Base-by-base conservation (phyloP, 2,888 invertebrate genomes). In the Chalcosyrphus nemorum region DNA sequence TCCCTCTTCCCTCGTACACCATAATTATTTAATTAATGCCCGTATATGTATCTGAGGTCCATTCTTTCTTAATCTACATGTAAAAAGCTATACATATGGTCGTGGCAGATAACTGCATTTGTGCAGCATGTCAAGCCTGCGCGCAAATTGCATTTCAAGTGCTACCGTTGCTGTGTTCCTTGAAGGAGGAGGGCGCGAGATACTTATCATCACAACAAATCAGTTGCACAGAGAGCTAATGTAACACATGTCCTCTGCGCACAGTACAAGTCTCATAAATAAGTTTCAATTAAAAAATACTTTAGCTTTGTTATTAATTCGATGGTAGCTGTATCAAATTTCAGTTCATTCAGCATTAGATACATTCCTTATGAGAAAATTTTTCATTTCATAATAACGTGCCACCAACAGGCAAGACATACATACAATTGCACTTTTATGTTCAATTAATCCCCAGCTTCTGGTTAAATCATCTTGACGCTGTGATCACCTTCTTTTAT, bases 401-500 rank as follows among this genome's bases (percentile, higher is more conserved):
- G 54, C 66, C 13, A 47, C 47, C n/a, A 7, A 15, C 21, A 21
- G 38, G n/a, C n/a, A n/a, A n/a, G n/a, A n/a, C 32, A 41, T 29
- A 13, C 54, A 54, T 32, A 56, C 56, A 57, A 68, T 63, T 75
- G 68, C 68, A 63, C 47, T 68, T 54, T 66, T 75, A 65, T 76
- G 81, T 81, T 78, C 74, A 80, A 84, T 84, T 84, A 84, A 80
- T 80, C 70, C 80, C 57, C 68, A 75, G 74, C 84, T 70, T 74
- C 78, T 78, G 78, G 74, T 75, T 75, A 57, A 78, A 74, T 68
- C 84, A 68, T 84, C 78, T 80, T 57, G 75, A 75, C 65, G 59
- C 71, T 54, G 13, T 66, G 65, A 75, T 80, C 80, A 75, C 75
- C 77, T 80, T 72, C 80, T 71, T 80, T 80, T 75, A 78, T 75